Percentiles rank a stretch among this genome's conserved stretches.
Evolutionary conservation across 2,113 vertebrate genomes (phyloP).

Genomic region (Cromileptes altivelis): DNA sequence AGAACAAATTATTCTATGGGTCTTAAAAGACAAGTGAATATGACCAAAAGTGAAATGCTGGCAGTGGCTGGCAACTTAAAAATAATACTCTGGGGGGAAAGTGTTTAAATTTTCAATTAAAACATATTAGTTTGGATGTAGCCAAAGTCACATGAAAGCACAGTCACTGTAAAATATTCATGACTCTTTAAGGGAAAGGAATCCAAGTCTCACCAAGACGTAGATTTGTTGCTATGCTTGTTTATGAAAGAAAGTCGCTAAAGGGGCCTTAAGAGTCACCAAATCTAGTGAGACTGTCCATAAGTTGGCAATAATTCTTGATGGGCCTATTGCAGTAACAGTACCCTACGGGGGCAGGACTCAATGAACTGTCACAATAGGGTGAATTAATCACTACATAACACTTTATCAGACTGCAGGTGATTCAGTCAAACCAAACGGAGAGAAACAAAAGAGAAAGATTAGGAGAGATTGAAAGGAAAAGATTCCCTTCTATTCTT

Average conservation of each 20-base stretch:
- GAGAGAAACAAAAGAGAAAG: neutral
- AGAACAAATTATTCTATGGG: no score
- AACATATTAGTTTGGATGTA: no score
- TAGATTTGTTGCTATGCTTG: neutral
- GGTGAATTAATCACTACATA: neutral
- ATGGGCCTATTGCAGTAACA: neutral
- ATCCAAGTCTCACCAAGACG: neutral
- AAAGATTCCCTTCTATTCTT: neutral
- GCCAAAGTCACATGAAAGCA: neutral
- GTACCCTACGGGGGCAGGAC: neutral
- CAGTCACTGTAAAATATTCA: neutral
- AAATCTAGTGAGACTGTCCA: neutral
- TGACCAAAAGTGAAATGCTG: no score
- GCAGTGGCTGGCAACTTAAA: no score
- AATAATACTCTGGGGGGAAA: no score
- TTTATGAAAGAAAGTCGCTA: no score
- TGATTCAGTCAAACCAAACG: neutral
- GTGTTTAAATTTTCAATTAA: no score
- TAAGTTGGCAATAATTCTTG: no score
- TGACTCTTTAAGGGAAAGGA: neutral
- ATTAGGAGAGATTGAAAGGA: neutral
- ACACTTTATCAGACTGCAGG: neutral
- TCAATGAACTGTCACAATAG: neutral
- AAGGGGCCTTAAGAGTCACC: neutral
- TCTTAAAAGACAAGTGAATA: no score